Percentiles rank a stretch among this genome's conserved stretches.
Conservation (phyloP, 2,888 invertebrate genomes). For the Argyra leucocephala region DNA sequence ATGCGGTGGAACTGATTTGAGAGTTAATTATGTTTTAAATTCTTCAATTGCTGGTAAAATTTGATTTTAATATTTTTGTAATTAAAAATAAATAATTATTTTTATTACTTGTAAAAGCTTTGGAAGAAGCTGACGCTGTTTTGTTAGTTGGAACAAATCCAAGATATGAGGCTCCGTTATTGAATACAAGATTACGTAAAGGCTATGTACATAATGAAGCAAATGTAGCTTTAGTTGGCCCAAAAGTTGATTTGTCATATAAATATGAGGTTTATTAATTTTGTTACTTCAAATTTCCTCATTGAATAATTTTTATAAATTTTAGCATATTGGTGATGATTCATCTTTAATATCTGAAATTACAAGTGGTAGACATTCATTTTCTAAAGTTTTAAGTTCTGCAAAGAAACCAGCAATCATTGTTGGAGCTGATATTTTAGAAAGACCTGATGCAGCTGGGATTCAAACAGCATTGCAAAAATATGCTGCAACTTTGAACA, state of each 20-base stretch:
- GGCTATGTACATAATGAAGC: conserved; percentile 90
- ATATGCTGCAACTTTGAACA: conserved; percentile 54
- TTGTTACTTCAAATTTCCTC: neutral
- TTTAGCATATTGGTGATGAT: conserved; percentile 73
- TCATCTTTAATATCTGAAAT: conserved; percentile 65
- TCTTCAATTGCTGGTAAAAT: conserved; percentile 68
- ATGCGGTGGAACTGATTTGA: conserved; percentile 67
- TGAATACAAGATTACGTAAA: conserved; percentile 93
- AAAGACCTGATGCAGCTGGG: conserved; percentile 66
- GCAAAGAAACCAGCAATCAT: conserved; percentile 90
- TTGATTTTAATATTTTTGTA: neutral
- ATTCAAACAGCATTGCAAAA: conserved; percentile 66
- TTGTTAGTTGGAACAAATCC: conserved; percentile 94
- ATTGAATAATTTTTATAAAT: conserved; percentile 22
- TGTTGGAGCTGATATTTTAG: conserved; percentile 76
- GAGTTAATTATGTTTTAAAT: conserved; percentile 88
- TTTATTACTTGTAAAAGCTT: conserved; percentile 43
- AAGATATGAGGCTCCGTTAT: conserved; percentile 89
- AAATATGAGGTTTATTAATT: conserved; percentile 58
- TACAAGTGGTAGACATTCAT: conserved; percentile 48
- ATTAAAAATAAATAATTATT: neutral
- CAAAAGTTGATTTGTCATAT: conserved; percentile 85
- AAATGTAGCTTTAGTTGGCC: conserved; percentile 77
- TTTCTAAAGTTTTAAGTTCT: conserved; percentile 56
- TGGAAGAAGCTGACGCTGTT: conserved; percentile 90